These are phyloP conservation scores for Xylophagus ater DNA, from an alignment of 2,888 invertebrate genomes.

Conservation along the genomic window DNA sequence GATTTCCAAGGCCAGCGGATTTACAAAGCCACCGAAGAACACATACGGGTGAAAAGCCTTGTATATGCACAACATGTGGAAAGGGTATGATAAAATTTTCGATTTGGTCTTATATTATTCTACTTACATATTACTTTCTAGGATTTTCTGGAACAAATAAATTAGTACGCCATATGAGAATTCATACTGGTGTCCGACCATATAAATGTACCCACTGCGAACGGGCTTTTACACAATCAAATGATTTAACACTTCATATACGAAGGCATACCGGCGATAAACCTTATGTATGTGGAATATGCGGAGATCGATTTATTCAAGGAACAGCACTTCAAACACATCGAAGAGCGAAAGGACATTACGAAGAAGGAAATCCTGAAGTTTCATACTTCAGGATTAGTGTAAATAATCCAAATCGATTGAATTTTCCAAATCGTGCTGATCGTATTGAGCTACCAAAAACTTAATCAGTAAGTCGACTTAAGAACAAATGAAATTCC, in stretches of 20 bases:
- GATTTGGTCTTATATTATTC: no score
- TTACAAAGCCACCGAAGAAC: conserved; percentile 49
- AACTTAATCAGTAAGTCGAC: background rate
- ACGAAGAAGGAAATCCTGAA: conserved; percentile 20
- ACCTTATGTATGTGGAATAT: conserved; percentile 54
- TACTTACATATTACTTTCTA: no score
- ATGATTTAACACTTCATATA: conserved; percentile 57
- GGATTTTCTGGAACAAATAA: conserved; percentile 52
- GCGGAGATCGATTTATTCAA: conserved; percentile 58
- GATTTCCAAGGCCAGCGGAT: conserved; percentile 51
- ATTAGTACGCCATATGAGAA: conserved; percentile 50
- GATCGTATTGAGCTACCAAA: conserved; percentile 12
- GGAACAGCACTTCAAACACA: conserved; percentile 52
- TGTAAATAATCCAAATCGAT: conserved; percentile 15
- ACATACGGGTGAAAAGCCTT: conserved; percentile 51
- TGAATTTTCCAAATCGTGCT: conserved; percentile 12
- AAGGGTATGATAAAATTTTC: no score
- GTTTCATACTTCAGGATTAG: conserved; percentile 14
- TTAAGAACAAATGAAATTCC: no score
- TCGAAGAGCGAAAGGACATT: conserved; percentile 50
- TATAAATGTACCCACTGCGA: conserved; percentile 47
- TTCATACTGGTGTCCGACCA: conserved; percentile 45
- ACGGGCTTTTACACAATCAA: conserved; percentile 54
- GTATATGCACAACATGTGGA: conserved; percentile 34
- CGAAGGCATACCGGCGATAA: conserved; percentile 58